Base-by-base conservation (phyloP, 2,113 vertebrate genomes). In the Entomyzon cyanotis region DNA sequence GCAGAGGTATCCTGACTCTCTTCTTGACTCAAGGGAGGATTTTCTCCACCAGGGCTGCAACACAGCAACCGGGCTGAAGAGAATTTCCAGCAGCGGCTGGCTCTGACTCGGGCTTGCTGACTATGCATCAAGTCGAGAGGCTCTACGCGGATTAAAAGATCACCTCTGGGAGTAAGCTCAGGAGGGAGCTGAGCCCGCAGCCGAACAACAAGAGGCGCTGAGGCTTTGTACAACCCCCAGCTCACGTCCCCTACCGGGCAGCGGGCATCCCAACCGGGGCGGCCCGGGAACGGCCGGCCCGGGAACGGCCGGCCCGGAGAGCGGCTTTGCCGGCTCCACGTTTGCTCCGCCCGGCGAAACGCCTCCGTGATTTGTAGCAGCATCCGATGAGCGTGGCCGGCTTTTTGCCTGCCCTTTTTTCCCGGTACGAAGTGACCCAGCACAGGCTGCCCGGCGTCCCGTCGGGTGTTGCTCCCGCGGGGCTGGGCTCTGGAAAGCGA, bases 141-240 rank as follows among this genome's bases (percentile, higher is more conserved):
- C n/a, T 60, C 44, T 33, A 5, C 52, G 27, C 15, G 71, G 56
- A 30, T 23, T 11, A 39, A 39, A 25, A 2, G 50, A 11, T 75
- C 80, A 37, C 70, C 65, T 50, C 56, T 11, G 49, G 37, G 22
- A 67, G 55, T 50, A 24, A 11, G 18, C 68, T 64, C 7, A 16
- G 70, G 62, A n/a, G n/a, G 71, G 22, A 80, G 33, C 50, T 3
- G 63, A 87, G 74, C 69, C 60, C 30, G 2, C 55, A 31, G 33
- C 16, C 16, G 64, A 90, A 95, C 96, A 60, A 95, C 93, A 97
- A 97, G 97, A 97, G 98, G 97, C 96, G 93, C 97, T 98, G 94
- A 96, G 95, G 60, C 44, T 77, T 97, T 95, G 35, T 73, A 3
- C 52, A 95, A 91, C 11, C 68, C 35, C 7, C 8, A n/a, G 15